These are phyloP conservation scores for Epinephelus moara DNA, from an alignment of 2,113 vertebrate species.

Conservation along the genomic window DNA sequence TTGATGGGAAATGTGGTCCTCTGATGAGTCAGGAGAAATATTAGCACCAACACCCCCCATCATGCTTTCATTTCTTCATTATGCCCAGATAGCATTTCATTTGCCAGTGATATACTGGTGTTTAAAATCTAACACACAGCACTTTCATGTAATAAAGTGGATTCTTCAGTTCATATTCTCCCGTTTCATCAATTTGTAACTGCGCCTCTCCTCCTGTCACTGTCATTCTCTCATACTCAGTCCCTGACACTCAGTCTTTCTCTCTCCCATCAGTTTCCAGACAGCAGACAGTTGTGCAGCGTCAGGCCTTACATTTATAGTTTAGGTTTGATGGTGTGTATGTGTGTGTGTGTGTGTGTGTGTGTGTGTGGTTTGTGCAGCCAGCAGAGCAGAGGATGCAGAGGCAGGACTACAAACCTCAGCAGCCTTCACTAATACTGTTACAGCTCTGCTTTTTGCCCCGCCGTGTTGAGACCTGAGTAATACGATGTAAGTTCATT, in stretches of 20 bases:
- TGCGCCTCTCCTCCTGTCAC: neutral
- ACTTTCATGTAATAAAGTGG: constrained; percentile 7
- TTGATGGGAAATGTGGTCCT: constrained; percentile 29
- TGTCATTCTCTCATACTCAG: neutral
- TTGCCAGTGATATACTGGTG: neutral
- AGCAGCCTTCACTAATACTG: constrained; percentile 38
- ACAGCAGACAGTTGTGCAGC: constrained; percentile 64
- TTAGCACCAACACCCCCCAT: neutral
- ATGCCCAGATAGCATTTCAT: neutral
- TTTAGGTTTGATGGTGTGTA: constrained; percentile 11
- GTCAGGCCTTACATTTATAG: constrained; percentile 59
- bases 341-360: constrained; percentile 30
- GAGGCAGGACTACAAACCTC: constrained; percentile 36
- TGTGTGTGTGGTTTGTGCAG: constrained; percentile 31
- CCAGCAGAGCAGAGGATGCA: constrained; percentile 7
- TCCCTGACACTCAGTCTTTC: constrained; percentile 25
- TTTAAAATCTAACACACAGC: constrained; percentile 19
- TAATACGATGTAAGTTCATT: neutral
- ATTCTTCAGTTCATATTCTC: constrained; percentile 9
- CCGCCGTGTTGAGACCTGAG: neutral
- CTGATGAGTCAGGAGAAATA: constrained; percentile 37
- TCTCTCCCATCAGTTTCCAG: constrained; percentile 15
- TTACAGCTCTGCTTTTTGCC: constrained; percentile 9
- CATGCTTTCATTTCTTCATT: constrained; percentile 1
- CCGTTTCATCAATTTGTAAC: constrained; percentile 7